Evolutionary conservation across 2,888 invertebrate genomes (phyloP).

Genomic region (Argyra leucocephala): DNA sequence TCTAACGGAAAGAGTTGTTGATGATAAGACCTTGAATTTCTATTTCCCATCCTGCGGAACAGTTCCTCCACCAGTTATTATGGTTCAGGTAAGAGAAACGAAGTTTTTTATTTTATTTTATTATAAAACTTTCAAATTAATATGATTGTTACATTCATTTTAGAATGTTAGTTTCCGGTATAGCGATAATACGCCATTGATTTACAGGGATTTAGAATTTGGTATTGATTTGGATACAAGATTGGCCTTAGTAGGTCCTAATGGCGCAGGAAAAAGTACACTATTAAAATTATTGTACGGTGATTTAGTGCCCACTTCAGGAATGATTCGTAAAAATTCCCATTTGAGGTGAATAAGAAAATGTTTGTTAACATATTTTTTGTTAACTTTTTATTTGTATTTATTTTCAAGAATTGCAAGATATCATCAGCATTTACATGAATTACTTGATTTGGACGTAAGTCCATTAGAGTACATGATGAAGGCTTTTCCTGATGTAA

Average conservation of each 20-base stretch:
- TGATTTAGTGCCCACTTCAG: slow-evolving; percentile 88
- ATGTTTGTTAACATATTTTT: no score
- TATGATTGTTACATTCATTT: no score
- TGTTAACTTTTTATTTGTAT: no score
- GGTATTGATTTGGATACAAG: slow-evolving; percentile 96
- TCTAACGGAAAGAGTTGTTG: slow-evolving; percentile 85
- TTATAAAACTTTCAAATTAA: no score
- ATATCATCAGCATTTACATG: slow-evolving; percentile 98
- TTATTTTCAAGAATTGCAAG: slow-evolving; percentile 83
- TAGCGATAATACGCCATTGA: slow-evolving; percentile 73
- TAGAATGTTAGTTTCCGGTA: slow-evolving; percentile 97
- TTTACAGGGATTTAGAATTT: slow-evolving; percentile 96
- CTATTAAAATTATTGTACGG: slow-evolving; percentile 90
- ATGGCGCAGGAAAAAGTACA: slow-evolving; percentile 98
- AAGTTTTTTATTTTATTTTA: no score
- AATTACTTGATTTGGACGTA: slow-evolving; percentile 84
- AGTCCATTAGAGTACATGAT: slow-evolving; percentile 98
- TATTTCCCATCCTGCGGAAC: slow-evolving; percentile 93
- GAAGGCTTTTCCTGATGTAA: slow-evolving; percentile 90
- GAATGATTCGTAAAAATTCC: slow-evolving; percentile 96
- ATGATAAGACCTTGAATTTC: slow-evolving; percentile 87
- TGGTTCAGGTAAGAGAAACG: no score
- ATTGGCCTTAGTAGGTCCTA: slow-evolving; percentile 92
- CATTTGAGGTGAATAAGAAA: no score
- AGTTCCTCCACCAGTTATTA: slow-evolving; percentile 97